phyloP scores from a whole-genome alignment of 2,113 vertebrate species.

The Hypanus sabinus region DNA sequence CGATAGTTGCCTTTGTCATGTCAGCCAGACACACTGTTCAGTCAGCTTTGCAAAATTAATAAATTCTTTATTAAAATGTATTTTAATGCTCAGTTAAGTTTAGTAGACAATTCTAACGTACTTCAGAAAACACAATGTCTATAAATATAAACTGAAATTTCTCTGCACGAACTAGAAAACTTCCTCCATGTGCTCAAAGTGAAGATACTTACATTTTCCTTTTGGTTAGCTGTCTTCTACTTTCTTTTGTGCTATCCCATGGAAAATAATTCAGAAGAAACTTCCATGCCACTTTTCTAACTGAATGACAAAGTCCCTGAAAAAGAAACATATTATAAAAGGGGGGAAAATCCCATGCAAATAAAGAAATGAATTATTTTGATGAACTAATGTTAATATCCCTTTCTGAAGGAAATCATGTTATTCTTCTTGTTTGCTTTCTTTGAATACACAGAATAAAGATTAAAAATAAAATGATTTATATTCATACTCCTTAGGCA shows the following conservation, averaged over 20 bases:
- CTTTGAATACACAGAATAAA: too few species aligned
- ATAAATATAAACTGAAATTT: not conserved
- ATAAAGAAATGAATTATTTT: not conserved
- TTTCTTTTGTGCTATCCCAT: conserved; percentile 83
- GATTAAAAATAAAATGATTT: not conserved
- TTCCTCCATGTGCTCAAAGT: not conserved
- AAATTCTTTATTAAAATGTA: not conserved
- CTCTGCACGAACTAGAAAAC: not conserved
- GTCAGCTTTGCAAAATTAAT: not conserved
- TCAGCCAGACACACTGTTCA: not conserved
- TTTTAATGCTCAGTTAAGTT: not conserved
- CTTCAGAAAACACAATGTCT: too few species aligned
- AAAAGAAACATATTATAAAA: conserved; percentile 39
- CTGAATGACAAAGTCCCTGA: conserved; percentile 77
- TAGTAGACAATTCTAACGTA: not conserved
- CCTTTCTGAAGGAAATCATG: not conserved
- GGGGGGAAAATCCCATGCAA: not conserved
- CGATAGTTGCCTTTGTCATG: not conserved
- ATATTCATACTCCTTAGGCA: not conserved
- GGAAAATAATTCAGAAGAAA: conserved; percentile 85
- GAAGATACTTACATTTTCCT: conserved; percentile 71
- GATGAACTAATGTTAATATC: not conserved
- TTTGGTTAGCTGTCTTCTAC: conserved; percentile 73
- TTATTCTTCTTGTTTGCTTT: too few species aligned
- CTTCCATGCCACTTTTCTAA: conserved; percentile 89